Evolutionary conservation across 2,797 vertebrate species (phyloP), one percentile per base, ranked within the genome.

Genomic region (Girardinus metallicus): DNA sequence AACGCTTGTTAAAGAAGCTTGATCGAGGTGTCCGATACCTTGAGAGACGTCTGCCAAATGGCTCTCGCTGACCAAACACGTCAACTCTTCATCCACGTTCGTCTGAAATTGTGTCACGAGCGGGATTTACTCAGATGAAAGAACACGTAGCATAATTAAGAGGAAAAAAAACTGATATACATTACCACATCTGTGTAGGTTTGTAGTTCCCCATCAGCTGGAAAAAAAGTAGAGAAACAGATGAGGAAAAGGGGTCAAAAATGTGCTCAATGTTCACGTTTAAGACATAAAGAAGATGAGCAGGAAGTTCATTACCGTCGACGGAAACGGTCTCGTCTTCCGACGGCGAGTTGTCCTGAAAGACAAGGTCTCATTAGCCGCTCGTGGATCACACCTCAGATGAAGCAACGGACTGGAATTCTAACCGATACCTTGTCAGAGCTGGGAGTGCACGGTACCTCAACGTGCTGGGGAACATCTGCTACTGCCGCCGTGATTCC

Each of bases 141-240:
- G 13, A 26, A 23, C 39, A 16, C 16, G 9, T 7, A 0, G 31
- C 53, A 18, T 36, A 0, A 72, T 26, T 75, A 26, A 46, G 34
- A 5, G 21, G 2, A 8, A 77, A 44, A n/a, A 15, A 41, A 0
- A 3, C 23, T 23, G 0, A 72, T 16, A 12, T 47, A 12, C 5
- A 16, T 86, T 85, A 92, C 91, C 87, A 83, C 1, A 18, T 84
- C 46, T 75, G 62, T 18, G 79, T 4, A 0, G 44, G 51, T 29
- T 31, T 75, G 78, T 34, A 46, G 72, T 41, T 83, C 79, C 0
- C 55, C 9, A 62, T 82, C 85, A 46, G 66, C 75, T 4, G 73
- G 47, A n/a, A 53, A 47, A 46, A 62, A 49, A 12, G 5, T 46
- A 66, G 31, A 11, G 10, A 55, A 55, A 49, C 57, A 2, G 4